phyloP scores from a whole-genome alignment of 2,888 invertebrate genomes.

The Liodrosophila aerea region DNA sequence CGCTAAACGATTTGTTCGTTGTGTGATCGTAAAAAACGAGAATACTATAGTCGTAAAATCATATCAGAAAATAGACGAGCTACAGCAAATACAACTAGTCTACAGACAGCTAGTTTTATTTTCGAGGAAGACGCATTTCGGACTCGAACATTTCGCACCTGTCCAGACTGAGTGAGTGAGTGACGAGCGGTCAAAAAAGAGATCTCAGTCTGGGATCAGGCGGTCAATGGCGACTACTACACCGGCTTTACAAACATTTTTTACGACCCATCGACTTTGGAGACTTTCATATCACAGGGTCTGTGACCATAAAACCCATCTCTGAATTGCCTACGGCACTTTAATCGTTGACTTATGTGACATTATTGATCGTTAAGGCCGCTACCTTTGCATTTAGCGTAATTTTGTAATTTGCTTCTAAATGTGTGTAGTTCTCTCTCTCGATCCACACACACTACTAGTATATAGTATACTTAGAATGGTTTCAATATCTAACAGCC shows the following conservation, averaged over 20 bases:
- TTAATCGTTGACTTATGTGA: conserved; percentile 75
- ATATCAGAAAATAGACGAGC: conserved; percentile 54
- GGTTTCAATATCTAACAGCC: conserved; percentile 18
- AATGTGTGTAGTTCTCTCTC: conserved; percentile 21
- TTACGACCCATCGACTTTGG: conserved; percentile 34
- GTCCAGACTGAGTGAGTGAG: conserved; percentile 15
- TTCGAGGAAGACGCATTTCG: conserved; percentile 17
- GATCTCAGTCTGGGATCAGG: conserved; percentile 30
- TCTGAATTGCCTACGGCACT: conserved; percentile 48
- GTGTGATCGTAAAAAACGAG: conserved; percentile 61
- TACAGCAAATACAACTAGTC: too few species aligned
- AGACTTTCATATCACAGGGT: conserved; percentile 14
- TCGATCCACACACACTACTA: conserved; percentile 8
- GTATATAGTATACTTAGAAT: conserved; percentile 66
- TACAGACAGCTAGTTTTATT: too few species aligned
- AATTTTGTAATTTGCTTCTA: conserved; percentile 72
- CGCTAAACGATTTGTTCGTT: conserved; percentile 72
- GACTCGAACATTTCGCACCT: conserved; percentile 63
- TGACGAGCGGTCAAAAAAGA: conserved; percentile 33
- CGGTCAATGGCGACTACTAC: conserved; percentile 29
- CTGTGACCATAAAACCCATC: conserved; percentile 48
- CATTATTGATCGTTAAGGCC: conserved; percentile 73
- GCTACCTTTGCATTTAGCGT: conserved; percentile 65
- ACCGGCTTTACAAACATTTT: conserved; percentile 29
- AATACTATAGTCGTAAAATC: conserved; percentile 66